A percentile compares a stretch with the other conserved stretches of the same genome.
Conservation (phyloP, 2,797 vertebrate genomes). For the Megaceryle alcyon region DNA sequence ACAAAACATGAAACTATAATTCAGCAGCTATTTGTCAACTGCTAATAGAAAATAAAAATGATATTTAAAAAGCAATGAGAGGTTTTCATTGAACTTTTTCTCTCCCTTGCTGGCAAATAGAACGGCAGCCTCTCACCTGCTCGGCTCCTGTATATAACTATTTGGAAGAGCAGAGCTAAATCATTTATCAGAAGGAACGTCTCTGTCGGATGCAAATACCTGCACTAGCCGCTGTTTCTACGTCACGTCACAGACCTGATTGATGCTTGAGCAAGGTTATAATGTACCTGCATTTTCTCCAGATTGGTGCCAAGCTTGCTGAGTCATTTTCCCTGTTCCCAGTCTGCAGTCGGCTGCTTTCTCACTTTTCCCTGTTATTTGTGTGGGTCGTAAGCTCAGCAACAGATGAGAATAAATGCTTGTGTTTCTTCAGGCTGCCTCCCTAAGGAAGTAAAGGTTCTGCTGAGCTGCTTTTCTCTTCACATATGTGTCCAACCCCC, state of each 20-base stretch:
- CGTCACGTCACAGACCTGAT: not conserved
- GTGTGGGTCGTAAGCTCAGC: constrained; percentile 54
- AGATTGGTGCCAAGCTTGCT: constrained; percentile 61
- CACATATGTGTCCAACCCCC: not conserved
- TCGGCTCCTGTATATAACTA: not conserved
- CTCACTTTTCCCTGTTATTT: constrained; percentile 49
- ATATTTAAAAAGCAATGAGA: not conserved
- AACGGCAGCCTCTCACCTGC: constrained; percentile 14
- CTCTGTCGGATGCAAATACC: not conserved
- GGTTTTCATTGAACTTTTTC: constrained; percentile 7
- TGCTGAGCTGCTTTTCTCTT: not conserved
- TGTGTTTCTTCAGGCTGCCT: constrained; percentile 33
- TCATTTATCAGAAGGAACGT: constrained; percentile 2
- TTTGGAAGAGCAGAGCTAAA: not conserved
- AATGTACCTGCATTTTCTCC: constrained; percentile 58
- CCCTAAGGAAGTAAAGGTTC: constrained; percentile 42
- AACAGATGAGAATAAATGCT: constrained; percentile 55
- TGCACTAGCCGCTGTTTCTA: not conserved
- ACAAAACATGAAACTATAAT: constrained; percentile 45
- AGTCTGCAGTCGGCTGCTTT: constrained; percentile 35
- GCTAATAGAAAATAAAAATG: not conserved
- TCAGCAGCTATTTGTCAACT: constrained; percentile 34
- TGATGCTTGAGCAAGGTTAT: constrained; percentile 41
- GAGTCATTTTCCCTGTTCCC: constrained; percentile 70
- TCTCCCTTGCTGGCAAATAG: not conserved